Percentiles rank a stretch among this genome's conserved stretches.
Evolutionary conservation across 2,797 vertebrate species (phyloP).

Genomic region (Enteromius unitaeniatus): DNA sequence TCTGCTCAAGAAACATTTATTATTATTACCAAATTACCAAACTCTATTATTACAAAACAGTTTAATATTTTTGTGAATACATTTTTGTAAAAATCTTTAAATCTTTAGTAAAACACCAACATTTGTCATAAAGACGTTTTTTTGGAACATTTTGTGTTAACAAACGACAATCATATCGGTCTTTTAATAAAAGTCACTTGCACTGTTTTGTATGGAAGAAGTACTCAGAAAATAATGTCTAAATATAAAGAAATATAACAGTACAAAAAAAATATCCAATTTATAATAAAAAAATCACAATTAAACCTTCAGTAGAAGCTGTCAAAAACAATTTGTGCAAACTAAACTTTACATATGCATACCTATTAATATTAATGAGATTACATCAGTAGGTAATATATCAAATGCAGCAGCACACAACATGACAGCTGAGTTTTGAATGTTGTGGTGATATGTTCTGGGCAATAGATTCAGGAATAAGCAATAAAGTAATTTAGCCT

Average conservation of each 20-base stretch:
- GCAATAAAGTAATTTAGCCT: conserved; percentile 7
- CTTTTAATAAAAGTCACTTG: not conserved
- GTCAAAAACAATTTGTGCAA: conserved; percentile 1
- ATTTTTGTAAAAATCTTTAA: not conserved
- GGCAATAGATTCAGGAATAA: conserved; percentile 4
- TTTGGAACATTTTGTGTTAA: not conserved
- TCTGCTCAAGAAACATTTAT: not conserved
- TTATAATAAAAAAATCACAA: not conserved
- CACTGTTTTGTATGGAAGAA: not conserved
- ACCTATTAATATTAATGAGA: not conserved
- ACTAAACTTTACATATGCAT: not conserved
- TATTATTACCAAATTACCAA: not conserved
- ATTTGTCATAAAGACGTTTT: not conserved
- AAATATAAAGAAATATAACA: not conserved
- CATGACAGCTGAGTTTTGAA: conserved; percentile 27
- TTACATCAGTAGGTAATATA: not conserved
- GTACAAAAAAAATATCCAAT: not conserved
- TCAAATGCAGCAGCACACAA: conserved; percentile 3
- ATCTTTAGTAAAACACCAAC: not conserved
- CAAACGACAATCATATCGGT: not conserved
- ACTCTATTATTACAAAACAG: not conserved
- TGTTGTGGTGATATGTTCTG: not conserved
- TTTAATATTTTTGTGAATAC: not conserved
- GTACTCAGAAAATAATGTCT: not conserved
- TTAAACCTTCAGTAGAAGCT: not conserved